These are phyloP conservation scores for Drosophila watanabei DNA, from an alignment of 1,140 invertebrate species.

Conservation along the genomic window DNA sequence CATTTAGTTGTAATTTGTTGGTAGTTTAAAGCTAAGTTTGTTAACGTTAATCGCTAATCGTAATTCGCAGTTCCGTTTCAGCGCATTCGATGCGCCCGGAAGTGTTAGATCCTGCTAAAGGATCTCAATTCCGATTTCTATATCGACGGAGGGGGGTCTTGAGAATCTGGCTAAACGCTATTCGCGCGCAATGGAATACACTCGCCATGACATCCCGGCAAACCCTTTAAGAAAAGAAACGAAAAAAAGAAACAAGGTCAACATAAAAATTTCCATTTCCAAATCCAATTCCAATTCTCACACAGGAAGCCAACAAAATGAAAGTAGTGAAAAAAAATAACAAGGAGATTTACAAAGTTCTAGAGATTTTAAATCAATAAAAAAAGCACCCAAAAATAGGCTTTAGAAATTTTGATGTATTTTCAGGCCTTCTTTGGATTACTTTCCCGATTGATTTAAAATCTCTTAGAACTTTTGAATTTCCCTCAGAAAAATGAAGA, in stretches of 20 bases:
- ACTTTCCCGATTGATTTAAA: neutral
- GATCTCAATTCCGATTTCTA: constrained; percentile 38
- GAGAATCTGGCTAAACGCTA: constrained; percentile 83
- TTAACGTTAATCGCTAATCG: constrained; percentile 39
- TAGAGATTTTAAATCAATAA: neutral
- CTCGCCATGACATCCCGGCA: constrained; percentile 87
- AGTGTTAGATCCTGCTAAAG: constrained; percentile 6
- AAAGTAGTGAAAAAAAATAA: neutral
- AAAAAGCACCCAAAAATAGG: neutral
- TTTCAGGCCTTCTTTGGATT: neutral
- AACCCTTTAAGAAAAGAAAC: constrained; percentile 86
- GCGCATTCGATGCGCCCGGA: constrained; percentile 38
- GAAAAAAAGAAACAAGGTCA: constrained; percentile 84
- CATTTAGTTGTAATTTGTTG: constrained; percentile 47
- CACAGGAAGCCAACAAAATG: constrained; percentile 42
- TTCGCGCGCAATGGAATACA: constrained; percentile 87
- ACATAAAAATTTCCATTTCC: constrained; percentile 72
- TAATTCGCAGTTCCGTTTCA: constrained; percentile 29
- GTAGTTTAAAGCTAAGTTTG: constrained; percentile 48
- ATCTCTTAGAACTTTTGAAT: no score
- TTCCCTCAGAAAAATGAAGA: neutral
- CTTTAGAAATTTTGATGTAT: no score
- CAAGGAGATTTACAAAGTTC: neutral
- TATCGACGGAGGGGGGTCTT: constrained; percentile 36
- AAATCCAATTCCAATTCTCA: constrained; percentile 37